These are phyloP conservation scores for Oasisia sp. DNA, from an alignment of 2,888 invertebrate genomes.

Conservation along the genomic window DNA sequence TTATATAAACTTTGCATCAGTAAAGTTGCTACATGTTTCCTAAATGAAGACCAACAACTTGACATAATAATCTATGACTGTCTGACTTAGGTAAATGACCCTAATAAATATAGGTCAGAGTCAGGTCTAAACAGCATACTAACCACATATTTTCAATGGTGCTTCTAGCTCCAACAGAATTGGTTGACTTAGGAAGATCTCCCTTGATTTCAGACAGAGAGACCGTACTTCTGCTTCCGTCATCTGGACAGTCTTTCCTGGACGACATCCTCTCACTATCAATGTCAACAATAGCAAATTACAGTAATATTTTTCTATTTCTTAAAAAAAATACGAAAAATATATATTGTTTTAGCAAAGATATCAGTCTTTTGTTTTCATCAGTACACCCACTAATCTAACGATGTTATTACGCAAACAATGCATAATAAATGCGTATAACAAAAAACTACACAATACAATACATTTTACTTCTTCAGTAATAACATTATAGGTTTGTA, in stretches of 20 bases:
- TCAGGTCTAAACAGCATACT: constrained; percentile 39
- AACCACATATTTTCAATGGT: constrained; percentile 73
- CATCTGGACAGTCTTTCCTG: constrained; percentile 75
- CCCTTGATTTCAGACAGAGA: constrained; percentile 70
- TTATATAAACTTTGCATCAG: not conserved
- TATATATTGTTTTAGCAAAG: too few relatives aligned
- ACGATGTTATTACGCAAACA: too few relatives aligned
- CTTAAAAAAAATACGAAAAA: too few relatives aligned
- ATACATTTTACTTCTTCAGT: too few relatives aligned
- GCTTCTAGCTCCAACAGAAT: constrained; percentile 72
- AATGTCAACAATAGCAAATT: constrained; percentile 27
- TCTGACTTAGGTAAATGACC: not conserved
- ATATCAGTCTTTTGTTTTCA: too few relatives aligned
- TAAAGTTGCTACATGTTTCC: not conserved
- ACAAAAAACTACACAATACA: too few relatives aligned
- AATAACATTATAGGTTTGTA: too few relatives aligned
- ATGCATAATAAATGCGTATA: too few relatives aligned
- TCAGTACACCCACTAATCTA: too few relatives aligned
- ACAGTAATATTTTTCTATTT: not conserved
- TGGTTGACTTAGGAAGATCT: constrained; percentile 73
- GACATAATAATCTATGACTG: not conserved
- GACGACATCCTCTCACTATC: constrained; percentile 82
- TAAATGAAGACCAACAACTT: not conserved
- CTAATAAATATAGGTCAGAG: not conserved
- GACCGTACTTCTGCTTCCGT: constrained; percentile 69